phyloP scores from a whole-genome alignment of 2,113 vertebrate genomes.

The Loxodonta africana region DNA sequence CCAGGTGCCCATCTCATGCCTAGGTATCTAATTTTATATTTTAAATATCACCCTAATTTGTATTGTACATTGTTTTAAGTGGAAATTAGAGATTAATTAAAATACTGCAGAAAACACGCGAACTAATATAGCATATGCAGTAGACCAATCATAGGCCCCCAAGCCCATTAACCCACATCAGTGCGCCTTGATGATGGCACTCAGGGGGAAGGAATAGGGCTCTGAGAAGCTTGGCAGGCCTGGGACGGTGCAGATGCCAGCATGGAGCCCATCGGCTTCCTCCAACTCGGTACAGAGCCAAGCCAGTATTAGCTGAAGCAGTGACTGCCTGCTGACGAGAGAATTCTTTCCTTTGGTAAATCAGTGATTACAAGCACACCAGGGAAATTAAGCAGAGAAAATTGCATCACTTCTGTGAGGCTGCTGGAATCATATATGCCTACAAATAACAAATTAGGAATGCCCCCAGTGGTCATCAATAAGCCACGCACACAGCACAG shows the following conservation, averaged over 20 bases:
- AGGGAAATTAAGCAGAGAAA: conserved; percentile 77
- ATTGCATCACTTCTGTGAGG: background rate
- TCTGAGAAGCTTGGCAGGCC: background rate
- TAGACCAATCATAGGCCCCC: fast-evolving
- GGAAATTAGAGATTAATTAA: background rate
- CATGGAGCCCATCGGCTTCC: fast-evolving
- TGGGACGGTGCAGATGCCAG: background rate
- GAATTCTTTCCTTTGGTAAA: conserved; percentile 55
- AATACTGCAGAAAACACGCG: background rate
- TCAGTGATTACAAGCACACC: conserved; percentile 69
- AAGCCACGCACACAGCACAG: background rate
- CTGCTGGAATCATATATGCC: conserved; percentile 31
- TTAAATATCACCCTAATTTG: background rate
- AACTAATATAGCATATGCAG: background rate
- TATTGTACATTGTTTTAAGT: background rate
- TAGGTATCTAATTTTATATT: background rate
- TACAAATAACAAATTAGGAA: conserved; percentile 8
- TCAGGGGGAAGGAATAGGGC: background rate
- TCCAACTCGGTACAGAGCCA: background rate
- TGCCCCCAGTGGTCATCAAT: conserved; percentile 14
- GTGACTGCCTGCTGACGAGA: conserved; percentile 6
- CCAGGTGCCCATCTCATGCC: fast-evolving
- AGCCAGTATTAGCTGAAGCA: background rate
- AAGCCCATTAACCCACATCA: background rate
- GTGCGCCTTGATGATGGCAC: background rate